Evolutionary conservation across 1,140 invertebrate species (phyloP).

Genomic region (Harpegnathos saltator): DNA sequence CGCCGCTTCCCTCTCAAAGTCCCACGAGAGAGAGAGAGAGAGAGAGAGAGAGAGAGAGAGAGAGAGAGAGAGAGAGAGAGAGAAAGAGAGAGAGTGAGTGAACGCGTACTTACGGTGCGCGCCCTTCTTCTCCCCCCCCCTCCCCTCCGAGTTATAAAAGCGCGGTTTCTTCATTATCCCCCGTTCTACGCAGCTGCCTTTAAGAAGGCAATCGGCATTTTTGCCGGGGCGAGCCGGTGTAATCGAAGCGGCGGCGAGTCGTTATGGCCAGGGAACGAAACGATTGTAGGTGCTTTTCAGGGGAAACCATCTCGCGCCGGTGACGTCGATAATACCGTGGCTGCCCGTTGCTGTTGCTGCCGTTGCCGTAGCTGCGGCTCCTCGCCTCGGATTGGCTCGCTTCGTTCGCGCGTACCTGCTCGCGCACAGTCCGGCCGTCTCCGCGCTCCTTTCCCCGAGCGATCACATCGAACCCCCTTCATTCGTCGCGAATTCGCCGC

Average conservation of each 20-base stretch:
- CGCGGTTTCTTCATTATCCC: constrained; percentile 53
- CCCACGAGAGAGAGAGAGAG: no score
- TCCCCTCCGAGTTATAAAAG: no score
- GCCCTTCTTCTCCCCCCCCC: background rate
- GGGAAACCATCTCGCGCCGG: constrained; percentile 29
- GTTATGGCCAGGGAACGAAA: constrained; percentile 32
- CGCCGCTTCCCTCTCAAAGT: no score
- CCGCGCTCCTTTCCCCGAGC: constrained; percentile 27
- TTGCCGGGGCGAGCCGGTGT: background rate
- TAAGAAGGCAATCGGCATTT: constrained; percentile 36
- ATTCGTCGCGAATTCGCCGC: constrained; percentile 12
- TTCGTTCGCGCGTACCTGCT: background rate
- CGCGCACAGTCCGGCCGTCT: background rate
- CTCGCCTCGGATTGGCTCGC: constrained; percentile 12
- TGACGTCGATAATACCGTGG: constrained; percentile 45
- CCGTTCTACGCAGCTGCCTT: constrained; percentile 27
- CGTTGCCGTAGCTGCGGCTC: background rate
- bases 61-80: no score
- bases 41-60: no score
- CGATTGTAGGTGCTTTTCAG: constrained; percentile 47
- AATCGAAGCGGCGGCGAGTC: constrained; percentile 37
- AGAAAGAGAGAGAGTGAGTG: no score
- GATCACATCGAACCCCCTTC: constrained; percentile 29
- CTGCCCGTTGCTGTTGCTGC: constrained; percentile 15
- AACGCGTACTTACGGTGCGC: constrained; percentile 14